Conservation (phyloP, 2,113 vertebrate species). For the Lucifuga dentata region DNA sequence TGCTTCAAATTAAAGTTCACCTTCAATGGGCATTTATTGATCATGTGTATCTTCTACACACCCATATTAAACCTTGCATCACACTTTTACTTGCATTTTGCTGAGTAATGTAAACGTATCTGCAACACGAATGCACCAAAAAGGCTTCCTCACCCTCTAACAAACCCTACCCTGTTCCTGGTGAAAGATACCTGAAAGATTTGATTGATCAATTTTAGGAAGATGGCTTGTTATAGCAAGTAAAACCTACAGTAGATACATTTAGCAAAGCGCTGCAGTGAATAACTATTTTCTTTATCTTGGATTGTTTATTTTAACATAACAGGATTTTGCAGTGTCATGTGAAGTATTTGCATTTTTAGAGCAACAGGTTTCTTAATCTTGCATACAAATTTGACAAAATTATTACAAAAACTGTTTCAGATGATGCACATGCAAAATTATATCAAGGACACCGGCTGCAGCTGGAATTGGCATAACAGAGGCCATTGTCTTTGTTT, state of each 20-base stretch:
- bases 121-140: constrained; percentile 36
- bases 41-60: neutral
- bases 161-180: constrained; percentile 54
- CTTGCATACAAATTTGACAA: neutral
- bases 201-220: constrained; percentile 61
- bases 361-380: neutral
- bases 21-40: constrained; percentile 1
- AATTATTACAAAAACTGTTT: neutral
- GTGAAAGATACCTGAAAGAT: constrained; percentile 69
- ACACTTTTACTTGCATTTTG: constrained; percentile 18
- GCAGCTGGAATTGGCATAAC: constrained; percentile 30
- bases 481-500: constrained; percentile 48
- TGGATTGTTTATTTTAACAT: neutral
- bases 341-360: constrained; percentile 1
- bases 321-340: neutral
- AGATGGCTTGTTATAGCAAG: constrained; percentile 58
- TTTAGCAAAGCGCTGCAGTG: constrained; percentile 26
- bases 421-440: constrained; percentile 2
- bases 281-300: constrained; percentile 9
- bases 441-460: constrained; percentile 5
- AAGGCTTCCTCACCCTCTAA: constrained; percentile 36
- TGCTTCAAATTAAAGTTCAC: constrained; percentile 2
- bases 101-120: constrained; percentile 38
- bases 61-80: neutral
- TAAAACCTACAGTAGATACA: constrained; percentile 36